phyloP scores from a whole-genome alignment of 2,113 vertebrate species.

The Podarcis cretensis region DNA sequence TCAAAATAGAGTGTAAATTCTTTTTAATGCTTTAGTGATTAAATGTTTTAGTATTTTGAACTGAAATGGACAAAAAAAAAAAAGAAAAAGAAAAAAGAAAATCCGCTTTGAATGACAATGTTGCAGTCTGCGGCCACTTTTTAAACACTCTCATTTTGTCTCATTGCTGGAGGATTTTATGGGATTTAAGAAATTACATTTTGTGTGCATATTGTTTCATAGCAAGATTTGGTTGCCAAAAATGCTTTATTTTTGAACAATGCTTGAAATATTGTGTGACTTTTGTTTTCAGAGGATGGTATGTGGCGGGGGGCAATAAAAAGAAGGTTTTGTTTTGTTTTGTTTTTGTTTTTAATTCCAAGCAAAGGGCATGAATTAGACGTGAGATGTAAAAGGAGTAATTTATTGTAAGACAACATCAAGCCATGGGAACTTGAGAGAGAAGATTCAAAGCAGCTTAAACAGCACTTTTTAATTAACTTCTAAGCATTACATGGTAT shows the following conservation, averaged over 20 bases:
- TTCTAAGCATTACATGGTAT: conserved; percentile 80
- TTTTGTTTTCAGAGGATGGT: conserved; percentile 88
- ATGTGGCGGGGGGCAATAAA: conserved; percentile 89
- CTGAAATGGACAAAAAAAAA: conserved; percentile 83
- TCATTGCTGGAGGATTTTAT: conserved; percentile 85
- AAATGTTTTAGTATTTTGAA: conserved; percentile 90
- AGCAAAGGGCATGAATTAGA: conserved; percentile 88
- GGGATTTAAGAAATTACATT: conserved; percentile 85
- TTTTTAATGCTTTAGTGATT: conserved; percentile 92
- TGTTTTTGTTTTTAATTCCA: conserved; percentile 80
- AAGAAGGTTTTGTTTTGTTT: conserved; percentile 26
- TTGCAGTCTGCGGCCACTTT: conserved; percentile 78
- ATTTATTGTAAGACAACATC: conserved; percentile 94
- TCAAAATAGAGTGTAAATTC: conserved; percentile 85
- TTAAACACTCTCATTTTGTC: conserved; percentile 83
- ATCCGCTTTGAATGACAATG: conserved; percentile 79
- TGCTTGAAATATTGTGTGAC: conserved; percentile 90
- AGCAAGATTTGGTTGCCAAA: conserved; percentile 89
- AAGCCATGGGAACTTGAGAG: conserved; percentile 95
- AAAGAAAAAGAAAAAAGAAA: conserved; percentile 65
- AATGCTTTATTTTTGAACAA: conserved; percentile 95
- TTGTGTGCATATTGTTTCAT: conserved; percentile 92
- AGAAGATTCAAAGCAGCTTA: conserved; percentile 91
- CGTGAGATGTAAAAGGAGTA: conserved; percentile 83
- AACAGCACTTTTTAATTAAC: conserved; percentile 85